These are phyloP conservation scores for Xenops minutus DNA, from an alignment of 2,797 vertebrate genomes.

Conservation along the genomic window DNA sequence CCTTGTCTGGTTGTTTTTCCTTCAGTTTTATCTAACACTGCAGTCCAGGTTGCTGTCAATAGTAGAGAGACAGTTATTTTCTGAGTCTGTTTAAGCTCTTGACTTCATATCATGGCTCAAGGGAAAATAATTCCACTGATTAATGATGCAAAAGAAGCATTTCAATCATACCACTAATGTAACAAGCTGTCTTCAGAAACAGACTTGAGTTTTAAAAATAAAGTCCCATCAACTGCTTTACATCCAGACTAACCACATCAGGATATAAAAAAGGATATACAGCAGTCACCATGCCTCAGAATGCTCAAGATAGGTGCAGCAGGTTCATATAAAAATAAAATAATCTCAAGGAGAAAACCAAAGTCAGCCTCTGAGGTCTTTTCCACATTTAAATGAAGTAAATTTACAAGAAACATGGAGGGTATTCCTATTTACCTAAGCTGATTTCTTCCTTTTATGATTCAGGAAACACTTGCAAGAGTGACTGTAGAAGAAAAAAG, in stretches of 20 bases:
- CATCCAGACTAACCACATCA: neutral
- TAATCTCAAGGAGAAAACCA: neutral
- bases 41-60: neutral
- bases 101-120: neutral
- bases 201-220: neutral
- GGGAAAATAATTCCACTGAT: neutral
- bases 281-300: neutral
- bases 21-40: neutral
- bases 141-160: neutral
- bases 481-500: neutral
- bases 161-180: neutral
- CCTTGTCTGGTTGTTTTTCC: neutral
- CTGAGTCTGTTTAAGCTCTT: neutral
- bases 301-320: neutral
- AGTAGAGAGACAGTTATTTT: neutral
- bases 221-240: neutral
- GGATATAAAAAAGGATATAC: neutral
- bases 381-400: neutral
- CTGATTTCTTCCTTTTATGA: neutral
- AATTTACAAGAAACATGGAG: neutral
- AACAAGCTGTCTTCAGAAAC: neutral
- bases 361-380: neutral
- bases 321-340: neutral
- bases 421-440: neutral
- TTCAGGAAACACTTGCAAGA: neutral